Evolutionary conservation across 2,888 invertebrate species (phyloP).

Genomic region (Adineta ricciae): DNA sequence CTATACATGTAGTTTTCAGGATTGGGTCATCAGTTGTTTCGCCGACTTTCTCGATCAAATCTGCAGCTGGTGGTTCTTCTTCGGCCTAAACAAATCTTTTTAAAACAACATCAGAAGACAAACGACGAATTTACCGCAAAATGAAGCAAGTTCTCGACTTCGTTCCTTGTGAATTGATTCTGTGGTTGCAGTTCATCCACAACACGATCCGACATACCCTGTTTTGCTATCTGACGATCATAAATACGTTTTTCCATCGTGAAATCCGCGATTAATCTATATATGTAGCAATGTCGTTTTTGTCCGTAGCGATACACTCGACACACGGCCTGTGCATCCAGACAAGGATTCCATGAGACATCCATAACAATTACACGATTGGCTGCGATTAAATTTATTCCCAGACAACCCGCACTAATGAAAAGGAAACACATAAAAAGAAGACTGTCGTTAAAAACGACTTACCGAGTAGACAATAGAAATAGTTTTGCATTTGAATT

Average conservation of each 20-base stretch:
- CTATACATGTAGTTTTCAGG: conserved; percentile 60
- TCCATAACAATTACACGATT: conserved; percentile 93
- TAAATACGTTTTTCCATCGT: conserved; percentile 94
- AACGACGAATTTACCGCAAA: conserved; percentile 19
- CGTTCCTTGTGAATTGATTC: conserved; percentile 31
- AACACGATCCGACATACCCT: conserved; percentile 70
- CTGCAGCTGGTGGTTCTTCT: conserved; percentile 61
- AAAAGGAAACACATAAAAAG: background rate
- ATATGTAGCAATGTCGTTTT: conserved; percentile 82
- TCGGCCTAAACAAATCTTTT: background rate
- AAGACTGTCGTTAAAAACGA: background rate
- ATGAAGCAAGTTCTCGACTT: conserved; percentile 30
- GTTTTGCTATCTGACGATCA: conserved; percentile 92
- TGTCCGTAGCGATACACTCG: conserved; percentile 89
- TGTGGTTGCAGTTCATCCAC: conserved; percentile 32
- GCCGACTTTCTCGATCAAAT: conserved; percentile 64
- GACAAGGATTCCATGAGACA: conserved; percentile 99
- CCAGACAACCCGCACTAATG: conserved; percentile 76
- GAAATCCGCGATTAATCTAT: conserved; percentile 88
- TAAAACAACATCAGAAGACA: background rate
- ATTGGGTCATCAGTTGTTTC: conserved; percentile 71
- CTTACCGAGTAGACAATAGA: conserved; percentile 73
- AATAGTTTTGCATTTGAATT: conserved; percentile 77
- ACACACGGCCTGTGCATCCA: conserved; percentile 79
- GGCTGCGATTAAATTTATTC: conserved; percentile 94